Evolutionary conservation across 2,797 vertebrate species (phyloP).

Genomic region (Craterocephalus amniculus): DNA sequence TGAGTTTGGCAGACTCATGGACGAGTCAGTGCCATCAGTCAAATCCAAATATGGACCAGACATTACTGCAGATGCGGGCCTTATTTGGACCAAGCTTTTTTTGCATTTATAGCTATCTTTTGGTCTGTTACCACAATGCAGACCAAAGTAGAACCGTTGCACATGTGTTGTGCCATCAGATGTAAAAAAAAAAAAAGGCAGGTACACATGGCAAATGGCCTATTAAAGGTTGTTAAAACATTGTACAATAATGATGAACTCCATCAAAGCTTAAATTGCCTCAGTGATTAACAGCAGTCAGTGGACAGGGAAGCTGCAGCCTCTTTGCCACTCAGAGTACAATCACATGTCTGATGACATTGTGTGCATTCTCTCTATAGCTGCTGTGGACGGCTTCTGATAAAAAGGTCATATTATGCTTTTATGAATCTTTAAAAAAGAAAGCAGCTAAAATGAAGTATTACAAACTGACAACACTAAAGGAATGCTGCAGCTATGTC

Average conservation of each 20-base stretch:
- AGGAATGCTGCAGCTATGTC: neutral
- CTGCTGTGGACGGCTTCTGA: slow-evolving; percentile 4
- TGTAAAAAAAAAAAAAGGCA: neutral
- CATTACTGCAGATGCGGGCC: neutral
- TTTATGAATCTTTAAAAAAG: neutral
- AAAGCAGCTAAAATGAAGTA: neutral
- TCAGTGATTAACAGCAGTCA: neutral
- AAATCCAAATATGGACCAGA: neutral
- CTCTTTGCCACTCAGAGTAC: neutral
- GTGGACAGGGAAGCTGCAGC: too few relatives aligned
- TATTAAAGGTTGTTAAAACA: neutral
- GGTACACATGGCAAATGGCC: neutral
- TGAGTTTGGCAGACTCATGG: neutral
- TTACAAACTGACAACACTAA: neutral
- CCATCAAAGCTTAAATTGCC: too few relatives aligned
- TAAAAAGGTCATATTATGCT: neutral
- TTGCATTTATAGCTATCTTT: too few relatives aligned
- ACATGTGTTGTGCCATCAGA: too few relatives aligned
- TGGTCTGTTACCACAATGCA: neutral
- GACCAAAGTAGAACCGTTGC: neutral
- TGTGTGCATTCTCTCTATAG: neutral
- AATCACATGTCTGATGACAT: neutral
- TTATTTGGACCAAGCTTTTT: too few relatives aligned
- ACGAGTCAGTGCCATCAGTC: neutral
- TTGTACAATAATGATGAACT: too few relatives aligned